phyloP scores from a whole-genome alignment of 2,888 invertebrate species.

The Himalopsyche anomala region DNA sequence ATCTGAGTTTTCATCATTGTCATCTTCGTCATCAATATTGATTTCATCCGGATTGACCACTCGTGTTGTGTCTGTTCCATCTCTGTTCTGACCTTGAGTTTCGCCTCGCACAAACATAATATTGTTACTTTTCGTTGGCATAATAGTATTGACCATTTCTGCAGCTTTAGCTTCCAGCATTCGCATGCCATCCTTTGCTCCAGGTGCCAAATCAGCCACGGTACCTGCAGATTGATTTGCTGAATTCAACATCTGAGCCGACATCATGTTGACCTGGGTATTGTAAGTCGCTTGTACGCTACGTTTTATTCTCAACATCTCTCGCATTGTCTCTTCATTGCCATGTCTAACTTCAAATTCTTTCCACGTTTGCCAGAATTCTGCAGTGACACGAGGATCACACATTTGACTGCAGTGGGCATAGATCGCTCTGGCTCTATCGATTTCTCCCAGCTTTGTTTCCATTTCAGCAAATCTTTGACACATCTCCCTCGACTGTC shows the following conservation, averaged over 20 bases:
- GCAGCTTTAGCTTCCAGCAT: conserved; percentile 90
- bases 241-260: conserved; percentile 95
- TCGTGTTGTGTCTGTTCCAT: conserved; percentile 78
- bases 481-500: conserved; percentile 96
- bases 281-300: conserved; percentile 99
- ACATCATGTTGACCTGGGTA: conserved; percentile 99
- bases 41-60: conserved; percentile 93
- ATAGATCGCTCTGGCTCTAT: conserved; percentile 97
- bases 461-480: conserved; percentile 98
- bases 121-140: conserved; percentile 73
- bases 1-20: conserved; percentile 78
- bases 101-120: conserved; percentile 93
- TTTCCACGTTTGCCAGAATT: conserved; percentile 99
- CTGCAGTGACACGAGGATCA: conserved; percentile 96
- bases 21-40: conserved; percentile 87
- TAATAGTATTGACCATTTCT: conserved; percentile 77
- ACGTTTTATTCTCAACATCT: conserved; percentile 98
- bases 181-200: conserved; percentile 91
- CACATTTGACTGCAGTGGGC: conserved; percentile 99
- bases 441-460: conserved; percentile 98
- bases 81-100: conserved; percentile 83
- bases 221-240: conserved; percentile 81
- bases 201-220: conserved; percentile 84
- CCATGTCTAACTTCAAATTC: conserved; percentile 99
- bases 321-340: conserved; percentile 99